Base-by-base conservation (phyloP, 2,888 invertebrate species). In the Cotesia congregata region DNA sequence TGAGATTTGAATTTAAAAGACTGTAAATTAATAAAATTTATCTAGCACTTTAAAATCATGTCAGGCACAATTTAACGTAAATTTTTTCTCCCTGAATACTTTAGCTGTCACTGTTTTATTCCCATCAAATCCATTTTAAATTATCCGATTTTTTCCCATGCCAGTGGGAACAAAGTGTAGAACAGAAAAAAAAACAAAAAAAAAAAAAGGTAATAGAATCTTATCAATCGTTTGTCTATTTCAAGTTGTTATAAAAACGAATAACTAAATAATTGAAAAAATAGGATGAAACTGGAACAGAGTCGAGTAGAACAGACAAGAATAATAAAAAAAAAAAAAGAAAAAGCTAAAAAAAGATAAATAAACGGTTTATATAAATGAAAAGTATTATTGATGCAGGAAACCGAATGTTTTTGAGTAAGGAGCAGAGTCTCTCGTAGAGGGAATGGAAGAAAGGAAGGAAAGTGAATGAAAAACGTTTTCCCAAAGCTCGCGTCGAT, bases 1-100 rank as follows among this genome's bases (percentile, higher is more conserved):
- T 73, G 67, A 64, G 69, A 73, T 77, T 77, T 77, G 73, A 77
- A 77, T 77, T 74, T 77, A 50, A 50, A 50, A 50, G 12, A 9
- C 1, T 77, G 60, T 20, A 30, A 30, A 30, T 30, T 30, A 30
- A 30, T 30, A 30, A 30, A 30, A 30, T 70, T 73, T 69, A 72
- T 20, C 17, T 20, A 38, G 71, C 9, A 67, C 20, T 64, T 72
- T 6, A 30, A 71, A 71, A n/a, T 70, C 59, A 12, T 30, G 38
- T 61, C 62, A 72, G 68, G 9, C 68, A 15, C 65, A 15, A 15
- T 68, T 50, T 50, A 50, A 50, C 50, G 7, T 9, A 50, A 50
- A 50, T 50, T 50, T 12, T 50, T 50, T 50, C 12, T 50, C 50
- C 12, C 50, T 12, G 50, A 50, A 50, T 50, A 50, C 12, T 50